Evolutionary conservation across 2,888 invertebrate genomes (phyloP).

Genomic region (Argynnis bischoffii): DNA sequence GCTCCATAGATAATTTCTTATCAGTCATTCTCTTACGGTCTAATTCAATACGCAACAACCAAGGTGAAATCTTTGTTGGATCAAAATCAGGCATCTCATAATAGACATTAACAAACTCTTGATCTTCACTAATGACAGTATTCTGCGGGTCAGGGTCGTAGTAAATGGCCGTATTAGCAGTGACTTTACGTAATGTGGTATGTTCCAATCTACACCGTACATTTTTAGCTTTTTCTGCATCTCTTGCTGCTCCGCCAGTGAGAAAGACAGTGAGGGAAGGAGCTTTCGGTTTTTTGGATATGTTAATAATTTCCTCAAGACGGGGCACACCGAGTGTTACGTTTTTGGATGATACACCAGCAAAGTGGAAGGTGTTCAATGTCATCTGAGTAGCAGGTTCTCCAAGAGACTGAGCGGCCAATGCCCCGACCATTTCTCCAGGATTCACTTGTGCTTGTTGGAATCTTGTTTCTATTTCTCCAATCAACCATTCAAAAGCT

Average conservation of each 20-base stretch:
- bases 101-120: slow-evolving; percentile 99
- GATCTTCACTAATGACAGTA: slow-evolving; percentile 99
- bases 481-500: slow-evolving; percentile 99
- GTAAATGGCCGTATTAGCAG: slow-evolving; percentile 99
- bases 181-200: slow-evolving; percentile 97
- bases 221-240: slow-evolving; percentile 99
- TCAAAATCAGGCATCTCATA: slow-evolving; percentile 99
- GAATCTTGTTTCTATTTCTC: slow-evolving; percentile 99
- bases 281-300: slow-evolving; percentile 99
- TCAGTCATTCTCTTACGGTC: slow-evolving; percentile 99
- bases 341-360: slow-evolving; percentile 99
- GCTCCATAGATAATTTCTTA: slow-evolving; percentile 99
- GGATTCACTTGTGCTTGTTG: slow-evolving; percentile 97
- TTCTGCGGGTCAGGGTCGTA: slow-evolving; percentile 99
- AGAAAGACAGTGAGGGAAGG: slow-evolving; percentile 99
- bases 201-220: slow-evolving; percentile 98
- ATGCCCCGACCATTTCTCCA: slow-evolving; percentile 99
- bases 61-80: slow-evolving; percentile 97
- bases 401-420: slow-evolving; percentile 99
- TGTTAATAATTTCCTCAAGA: slow-evolving; percentile 98
- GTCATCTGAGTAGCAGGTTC: slow-evolving; percentile 99
- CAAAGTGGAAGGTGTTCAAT: slow-evolving; percentile 99
- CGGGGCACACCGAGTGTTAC: slow-evolving; percentile 99
- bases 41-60: slow-evolving; percentile 98
- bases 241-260: slow-evolving; percentile 98